Percentiles rank a stretch among this genome's conserved stretches.
phyloP scores from a whole-genome alignment of 2,888 invertebrate genomes.

The Rhamnusium bicolor region DNA sequence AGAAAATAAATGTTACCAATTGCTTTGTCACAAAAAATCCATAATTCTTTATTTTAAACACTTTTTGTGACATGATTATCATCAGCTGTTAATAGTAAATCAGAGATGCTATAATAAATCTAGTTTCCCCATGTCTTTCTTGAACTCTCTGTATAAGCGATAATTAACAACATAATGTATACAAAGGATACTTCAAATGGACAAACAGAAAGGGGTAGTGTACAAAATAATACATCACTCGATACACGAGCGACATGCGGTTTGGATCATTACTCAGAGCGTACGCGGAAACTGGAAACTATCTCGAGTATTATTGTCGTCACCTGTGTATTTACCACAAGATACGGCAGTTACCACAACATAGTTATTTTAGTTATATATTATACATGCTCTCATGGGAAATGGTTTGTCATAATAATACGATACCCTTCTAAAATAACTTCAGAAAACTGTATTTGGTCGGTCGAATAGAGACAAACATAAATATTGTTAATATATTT shows the following conservation, averaged over 20 bases:
- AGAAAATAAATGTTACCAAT: too few species aligned
- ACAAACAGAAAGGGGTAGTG: conserved; percentile 42
- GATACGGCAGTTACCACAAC: conserved; percentile 43
- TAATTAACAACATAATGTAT: conserved; percentile 2
- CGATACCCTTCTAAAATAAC: not conserved
- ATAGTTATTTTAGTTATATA: conserved; percentile 31
- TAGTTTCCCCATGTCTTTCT: too few species aligned
- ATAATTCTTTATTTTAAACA: too few species aligned
- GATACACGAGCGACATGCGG: conserved; percentile 45
- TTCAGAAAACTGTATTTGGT: not conserved
- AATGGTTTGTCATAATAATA: not conserved
- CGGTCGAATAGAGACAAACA: not conserved
- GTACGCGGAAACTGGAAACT: conserved; percentile 35
- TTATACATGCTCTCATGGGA: not conserved
- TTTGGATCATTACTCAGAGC: conserved; percentile 48
- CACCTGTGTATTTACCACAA: conserved; percentile 52
- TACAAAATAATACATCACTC: conserved; percentile 26
- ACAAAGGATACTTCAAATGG: conserved; percentile 33
- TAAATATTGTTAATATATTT: too few species aligned
- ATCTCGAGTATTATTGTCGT: conserved; percentile 51
- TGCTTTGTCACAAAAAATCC: too few species aligned
- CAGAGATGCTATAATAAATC: too few species aligned
- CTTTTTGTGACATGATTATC: too few species aligned
- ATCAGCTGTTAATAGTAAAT: too few species aligned
- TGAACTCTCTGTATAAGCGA: not conserved